Conservation (phyloP, 2,888 invertebrate genomes). For the Philereme transversata region DNA sequence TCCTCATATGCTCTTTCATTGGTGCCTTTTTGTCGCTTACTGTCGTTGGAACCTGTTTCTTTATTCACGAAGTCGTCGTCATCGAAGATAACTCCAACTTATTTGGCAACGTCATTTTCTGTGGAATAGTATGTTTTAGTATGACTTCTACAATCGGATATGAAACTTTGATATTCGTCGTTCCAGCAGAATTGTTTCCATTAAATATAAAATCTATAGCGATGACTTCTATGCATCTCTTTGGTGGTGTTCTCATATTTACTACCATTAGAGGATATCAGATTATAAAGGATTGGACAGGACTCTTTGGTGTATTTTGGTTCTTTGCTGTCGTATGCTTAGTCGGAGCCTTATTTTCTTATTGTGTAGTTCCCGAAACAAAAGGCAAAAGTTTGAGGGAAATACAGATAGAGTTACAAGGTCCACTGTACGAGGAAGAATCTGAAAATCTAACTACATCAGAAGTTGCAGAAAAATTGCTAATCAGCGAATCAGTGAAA, state of each 20-base stretch:
- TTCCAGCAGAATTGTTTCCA: constrained; percentile 84
- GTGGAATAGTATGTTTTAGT: constrained; percentile 60
- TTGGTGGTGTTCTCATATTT: constrained; percentile 77
- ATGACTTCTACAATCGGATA: constrained; percentile 69
- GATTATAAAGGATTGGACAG: constrained; percentile 69
- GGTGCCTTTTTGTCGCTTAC: constrained; percentile 54
- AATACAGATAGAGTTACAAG: constrained; percentile 80
- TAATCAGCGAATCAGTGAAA: background rate
- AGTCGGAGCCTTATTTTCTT: constrained; percentile 73
- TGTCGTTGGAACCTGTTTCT: constrained; percentile 63
- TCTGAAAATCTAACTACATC: constrained; percentile 22
- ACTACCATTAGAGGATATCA: constrained; percentile 79
- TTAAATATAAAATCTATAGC: constrained; percentile 83
- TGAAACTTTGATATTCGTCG: constrained; percentile 75
- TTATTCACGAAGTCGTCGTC: constrained; percentile 52
- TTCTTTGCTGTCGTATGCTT: constrained; percentile 74
- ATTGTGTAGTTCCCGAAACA: constrained; percentile 81
- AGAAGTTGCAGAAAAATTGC: constrained; percentile 9
- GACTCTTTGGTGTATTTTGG: constrained; percentile 79
- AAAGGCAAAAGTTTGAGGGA: constrained; percentile 82
- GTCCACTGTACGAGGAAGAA: constrained; percentile 38
- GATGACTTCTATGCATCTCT: constrained; percentile 74
- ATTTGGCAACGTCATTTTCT: constrained; percentile 61
- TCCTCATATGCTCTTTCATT: constrained; percentile 66
- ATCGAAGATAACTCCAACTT: constrained; percentile 11